Base-by-base conservation (phyloP, 2,113 vertebrate species). In the Nothocercus nigrocapillus region DNA sequence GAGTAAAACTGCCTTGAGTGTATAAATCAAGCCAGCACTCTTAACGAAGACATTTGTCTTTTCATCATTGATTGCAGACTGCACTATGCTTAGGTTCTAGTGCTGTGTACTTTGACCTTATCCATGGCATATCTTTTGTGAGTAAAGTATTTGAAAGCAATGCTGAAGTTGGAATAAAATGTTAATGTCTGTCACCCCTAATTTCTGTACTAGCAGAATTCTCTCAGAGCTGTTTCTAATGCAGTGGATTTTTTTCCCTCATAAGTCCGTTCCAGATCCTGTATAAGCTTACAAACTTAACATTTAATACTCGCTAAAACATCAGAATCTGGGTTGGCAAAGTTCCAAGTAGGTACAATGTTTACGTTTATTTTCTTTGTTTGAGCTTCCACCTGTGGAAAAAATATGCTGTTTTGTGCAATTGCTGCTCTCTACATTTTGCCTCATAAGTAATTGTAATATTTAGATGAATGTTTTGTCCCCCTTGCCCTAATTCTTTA, bases 401-500 rank as follows among this genome's bases (percentile, higher is more conserved):
- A 68, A 68, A 80, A 16, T 9, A 1, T 2, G 4, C 4, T 56
- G 7, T 73, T 61, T 72, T 68, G 3, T 67, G 27, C 36, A 73
- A 51, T 15, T 66, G 15, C 45, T 53, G 5, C 47, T 6, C 5
- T 72, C 6, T 42, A 2, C 21, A 1, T 74, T 91, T 81, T 3
- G 1, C 13, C 24, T 58, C 45, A 20, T 80, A 51, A 85, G 61
- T 21, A 4, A 6, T 7, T 44, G 20, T 63, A 32, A 22, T 82
- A 3, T 83, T 88, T 70, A 70, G 14, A 21, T 70, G 32, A 70
- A 34, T 11, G 15, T 49, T 17, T 49, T 24, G 45, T 61, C 12
- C 38, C 7, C 5, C 30, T 68, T 90, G 80, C 34, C 66, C 80
- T 93, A 86, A 64, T 94, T 95, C 19, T 86, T 78, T 40, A 17